Percentiles rank a stretch among this genome's conserved stretches.
These are phyloP conservation scores for Pemphredon lugubris DNA, from an alignment of 2,888 invertebrate genomes.

Conservation along the genomic window DNA sequence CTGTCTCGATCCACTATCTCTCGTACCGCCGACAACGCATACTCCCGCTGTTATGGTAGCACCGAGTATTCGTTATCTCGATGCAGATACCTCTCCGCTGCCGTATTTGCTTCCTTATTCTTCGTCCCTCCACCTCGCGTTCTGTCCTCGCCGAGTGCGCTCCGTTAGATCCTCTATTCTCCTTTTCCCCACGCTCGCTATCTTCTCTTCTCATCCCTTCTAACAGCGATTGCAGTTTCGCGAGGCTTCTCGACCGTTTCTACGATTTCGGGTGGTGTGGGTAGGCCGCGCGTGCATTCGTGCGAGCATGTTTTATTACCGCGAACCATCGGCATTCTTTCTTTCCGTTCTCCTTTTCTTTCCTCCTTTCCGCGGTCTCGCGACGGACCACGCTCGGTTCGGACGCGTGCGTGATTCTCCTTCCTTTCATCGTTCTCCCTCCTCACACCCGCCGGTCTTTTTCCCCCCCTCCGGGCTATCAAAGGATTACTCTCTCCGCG, in stretches of 20 bases:
- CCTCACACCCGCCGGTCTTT: slow-evolving; percentile 1
- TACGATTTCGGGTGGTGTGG: slow-evolving; percentile 46
- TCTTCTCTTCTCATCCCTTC: slow-evolving; percentile 2
- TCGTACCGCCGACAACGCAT: slow-evolving; percentile 18
- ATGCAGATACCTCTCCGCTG: slow-evolving; percentile 61
- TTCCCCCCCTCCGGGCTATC: slow-evolving; percentile 3
- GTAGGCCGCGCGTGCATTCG: slow-evolving; percentile 5
- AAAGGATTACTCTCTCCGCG: slow-evolving; percentile 17
- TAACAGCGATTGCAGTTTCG: slow-evolving; percentile 9
- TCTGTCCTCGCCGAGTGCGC: background rate
- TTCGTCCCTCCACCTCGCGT: slow-evolving; percentile 18
- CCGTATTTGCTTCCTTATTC: slow-evolving; percentile 10
- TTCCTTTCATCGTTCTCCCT: slow-evolving; percentile 10
- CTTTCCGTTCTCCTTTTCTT: slow-evolving; percentile 49
- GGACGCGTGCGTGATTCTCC: slow-evolving; percentile 55
- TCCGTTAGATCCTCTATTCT: slow-evolving; percentile 12
- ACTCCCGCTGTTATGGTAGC: slow-evolving; percentile 31
- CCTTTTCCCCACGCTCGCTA: slow-evolving; percentile 16
- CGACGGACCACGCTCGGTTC: slow-evolving; percentile 38
- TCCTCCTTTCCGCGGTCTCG: slow-evolving; percentile 30
- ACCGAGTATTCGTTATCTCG: slow-evolving; percentile 51
- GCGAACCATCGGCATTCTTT: slow-evolving; percentile 63
- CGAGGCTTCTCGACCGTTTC: slow-evolving; percentile 47
- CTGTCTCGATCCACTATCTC: slow-evolving; percentile 8
- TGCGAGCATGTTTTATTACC: slow-evolving; percentile 64